These are phyloP conservation scores for Metellina segmentata DNA, from an alignment of 2,888 invertebrate genomes.

Conservation along the genomic window DNA sequence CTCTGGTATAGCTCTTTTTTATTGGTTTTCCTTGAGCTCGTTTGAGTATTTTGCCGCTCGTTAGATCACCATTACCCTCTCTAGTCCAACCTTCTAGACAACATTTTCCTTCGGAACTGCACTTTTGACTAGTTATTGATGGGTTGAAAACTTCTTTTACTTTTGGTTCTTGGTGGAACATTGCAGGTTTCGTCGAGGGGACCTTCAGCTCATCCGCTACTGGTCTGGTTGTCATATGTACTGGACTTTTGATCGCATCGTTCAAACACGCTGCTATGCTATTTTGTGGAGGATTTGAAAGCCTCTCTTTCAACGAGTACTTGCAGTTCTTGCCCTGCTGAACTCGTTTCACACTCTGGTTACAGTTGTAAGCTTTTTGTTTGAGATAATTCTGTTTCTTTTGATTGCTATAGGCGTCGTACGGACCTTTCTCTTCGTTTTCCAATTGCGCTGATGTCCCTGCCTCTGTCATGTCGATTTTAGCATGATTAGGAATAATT, in stretches of 20 bases:
- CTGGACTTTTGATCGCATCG: neutral
- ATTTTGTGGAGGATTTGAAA: neutral
- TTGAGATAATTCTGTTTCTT: slow-evolving; percentile 14
- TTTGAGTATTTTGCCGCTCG: neutral
- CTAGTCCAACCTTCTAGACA: neutral
- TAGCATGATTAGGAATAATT: neutral
- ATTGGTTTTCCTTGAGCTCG: neutral
- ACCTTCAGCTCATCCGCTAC: neutral
- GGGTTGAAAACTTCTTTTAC: neutral
- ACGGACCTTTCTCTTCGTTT: slow-evolving; percentile 4
- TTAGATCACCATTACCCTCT: neutral
- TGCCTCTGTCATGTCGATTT: neutral
- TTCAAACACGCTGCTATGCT: neutral
- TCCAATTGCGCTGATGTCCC: neutral
- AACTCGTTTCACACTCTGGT: neutral
- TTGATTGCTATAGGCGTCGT: slow-evolving; percentile 7
- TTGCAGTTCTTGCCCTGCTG: neutral
- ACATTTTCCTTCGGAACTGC: neutral
- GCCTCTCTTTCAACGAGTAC: neutral
- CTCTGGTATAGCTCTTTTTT: slow-evolving; percentile 5
- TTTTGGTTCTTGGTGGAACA: neutral
- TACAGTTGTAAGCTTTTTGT: slow-evolving; percentile 1
- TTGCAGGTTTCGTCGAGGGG: neutral
- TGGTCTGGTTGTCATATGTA: neutral
- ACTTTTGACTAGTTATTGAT: neutral